Conservation (phyloP, 2,888 invertebrate genomes). For the Watsonalla cultraria region DNA sequence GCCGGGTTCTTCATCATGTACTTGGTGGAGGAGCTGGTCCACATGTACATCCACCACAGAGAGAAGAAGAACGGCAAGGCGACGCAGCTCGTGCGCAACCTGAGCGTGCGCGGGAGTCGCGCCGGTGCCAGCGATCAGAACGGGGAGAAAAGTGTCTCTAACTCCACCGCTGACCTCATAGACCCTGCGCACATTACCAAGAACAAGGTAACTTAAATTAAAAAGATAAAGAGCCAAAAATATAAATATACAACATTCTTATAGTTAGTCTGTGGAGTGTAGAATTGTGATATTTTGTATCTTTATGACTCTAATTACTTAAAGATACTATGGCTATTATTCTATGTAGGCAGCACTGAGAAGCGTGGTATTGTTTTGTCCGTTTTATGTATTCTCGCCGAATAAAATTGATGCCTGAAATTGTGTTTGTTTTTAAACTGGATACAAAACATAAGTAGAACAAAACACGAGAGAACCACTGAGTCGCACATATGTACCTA, state of each 20-base stretch:
- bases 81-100: conserved; percentile 59
- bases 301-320: no score
- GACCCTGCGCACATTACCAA: conserved; percentile 44
- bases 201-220: conserved; percentile 26
- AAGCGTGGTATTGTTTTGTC: no score
- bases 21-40: conserved; percentile 88
- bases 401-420: no score
- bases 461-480: no score
- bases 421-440: no score
- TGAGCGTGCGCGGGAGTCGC: conserved; percentile 62
- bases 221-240: no score
- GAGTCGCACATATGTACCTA: no score
- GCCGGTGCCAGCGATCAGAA: conserved; percentile 22
- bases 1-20: conserved; percentile 87
- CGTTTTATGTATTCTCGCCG: no score
- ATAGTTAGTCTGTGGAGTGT: neutral
- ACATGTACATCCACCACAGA: conserved; percentile 80
- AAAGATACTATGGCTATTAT: no score
- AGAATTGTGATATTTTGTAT: no score
- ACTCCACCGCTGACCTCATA: conserved; percentile 67
- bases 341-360: no score
- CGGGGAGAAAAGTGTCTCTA: conserved; percentile 52
- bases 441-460: no score
- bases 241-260: conserved; percentile 2
- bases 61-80: conserved; percentile 50